A percentile compares a stretch with the other conserved stretches of the same genome.
These are phyloP conservation scores for Luehdorfia chinensis DNA, from an alignment of 1,140 invertebrate species.

Conservation along the genomic window DNA sequence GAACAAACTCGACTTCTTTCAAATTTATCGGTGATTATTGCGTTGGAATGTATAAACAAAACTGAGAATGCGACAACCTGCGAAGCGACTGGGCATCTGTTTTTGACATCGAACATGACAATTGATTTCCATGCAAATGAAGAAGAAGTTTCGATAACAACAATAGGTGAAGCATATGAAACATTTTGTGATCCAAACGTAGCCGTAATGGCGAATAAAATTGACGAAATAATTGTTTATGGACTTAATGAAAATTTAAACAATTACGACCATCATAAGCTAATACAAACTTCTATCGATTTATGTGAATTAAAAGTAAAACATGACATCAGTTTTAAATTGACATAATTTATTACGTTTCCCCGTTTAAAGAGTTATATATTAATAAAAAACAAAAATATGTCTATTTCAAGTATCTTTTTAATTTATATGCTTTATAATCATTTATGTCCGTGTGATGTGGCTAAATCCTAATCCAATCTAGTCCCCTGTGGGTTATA, in stretches of 20 bases:
- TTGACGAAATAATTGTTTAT: slow-evolving; percentile 39
- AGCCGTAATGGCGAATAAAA: slow-evolving; percentile 24
- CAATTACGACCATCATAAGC: slow-evolving; percentile 43
- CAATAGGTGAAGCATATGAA: slow-evolving; percentile 32
- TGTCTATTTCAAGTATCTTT: too few species aligned
- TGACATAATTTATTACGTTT: slow-evolving; percentile 5
- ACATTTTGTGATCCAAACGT: slow-evolving; percentile 29
- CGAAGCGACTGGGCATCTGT: slow-evolving; percentile 37
- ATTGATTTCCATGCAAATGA: slow-evolving; percentile 36
- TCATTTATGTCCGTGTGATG: too few species aligned
- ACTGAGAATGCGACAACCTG: slow-evolving; percentile 22
- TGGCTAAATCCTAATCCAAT: too few species aligned
- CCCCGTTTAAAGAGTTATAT: too few species aligned
- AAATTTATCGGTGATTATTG: slow-evolving; percentile 32
- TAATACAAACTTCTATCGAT: slow-evolving; percentile 23
- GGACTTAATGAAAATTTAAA: slow-evolving; percentile 39
- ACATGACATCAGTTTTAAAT: slow-evolving; percentile 25
- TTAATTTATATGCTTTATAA: too few species aligned
- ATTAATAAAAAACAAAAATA: too few species aligned
- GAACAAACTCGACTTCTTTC: slow-evolving; percentile 38
- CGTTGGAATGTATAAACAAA: slow-evolving; percentile 36
- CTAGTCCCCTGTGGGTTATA: too few species aligned
- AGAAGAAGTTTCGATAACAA: slow-evolving; percentile 28
- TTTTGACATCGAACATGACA: slow-evolving; percentile 33
- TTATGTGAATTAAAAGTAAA: slow-evolving; percentile 35